A percentile compares a stretch with the other conserved stretches of the same genome.
Conservation (phyloP, 2,888 invertebrate genomes). For the Harpalus rubripes region DNA sequence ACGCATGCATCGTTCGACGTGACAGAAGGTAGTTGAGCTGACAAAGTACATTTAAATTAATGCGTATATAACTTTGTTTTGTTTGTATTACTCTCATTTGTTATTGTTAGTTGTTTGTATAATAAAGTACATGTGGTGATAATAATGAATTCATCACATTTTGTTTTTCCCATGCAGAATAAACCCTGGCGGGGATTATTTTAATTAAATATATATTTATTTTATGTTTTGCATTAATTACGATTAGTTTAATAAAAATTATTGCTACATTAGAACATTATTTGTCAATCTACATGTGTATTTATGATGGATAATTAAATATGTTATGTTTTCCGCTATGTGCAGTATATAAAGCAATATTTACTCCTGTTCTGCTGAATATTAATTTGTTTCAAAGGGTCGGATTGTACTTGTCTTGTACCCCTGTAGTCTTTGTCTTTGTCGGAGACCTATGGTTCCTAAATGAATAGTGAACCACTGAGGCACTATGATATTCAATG, state of each 20-base stretch:
- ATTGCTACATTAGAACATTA: too few species aligned
- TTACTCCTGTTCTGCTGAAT: too few species aligned
- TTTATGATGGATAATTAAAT: too few species aligned
- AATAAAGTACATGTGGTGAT: conserved; percentile 25
- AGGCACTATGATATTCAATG: too few species aligned
- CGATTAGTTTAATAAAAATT: neutral
- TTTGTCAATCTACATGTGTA: too few species aligned
- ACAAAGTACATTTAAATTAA: conserved; percentile 45
- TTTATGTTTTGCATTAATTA: neutral
- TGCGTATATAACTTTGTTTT: conserved; percentile 38
- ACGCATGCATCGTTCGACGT: conserved; percentile 14
- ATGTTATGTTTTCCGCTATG: too few species aligned
- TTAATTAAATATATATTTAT: conserved; percentile 32
- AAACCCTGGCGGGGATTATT: neutral
- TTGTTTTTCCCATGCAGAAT: conserved; percentile 15
- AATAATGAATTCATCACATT: conserved; percentile 35
- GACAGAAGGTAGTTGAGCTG: conserved; percentile 36
- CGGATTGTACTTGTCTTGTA: too few species aligned
- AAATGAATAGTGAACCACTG: too few species aligned
- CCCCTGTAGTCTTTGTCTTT: too few species aligned
- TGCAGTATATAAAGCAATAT: too few species aligned
- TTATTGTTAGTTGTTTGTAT: conserved; percentile 43
- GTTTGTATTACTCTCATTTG: conserved; percentile 45
- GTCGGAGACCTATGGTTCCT: too few species aligned
- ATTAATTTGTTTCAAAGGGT: too few species aligned